Percentiles rank a stretch among this genome's conserved stretches.
phyloP scores from a whole-genome alignment of 2,888 invertebrate species.

The Trilocha varians region DNA sequence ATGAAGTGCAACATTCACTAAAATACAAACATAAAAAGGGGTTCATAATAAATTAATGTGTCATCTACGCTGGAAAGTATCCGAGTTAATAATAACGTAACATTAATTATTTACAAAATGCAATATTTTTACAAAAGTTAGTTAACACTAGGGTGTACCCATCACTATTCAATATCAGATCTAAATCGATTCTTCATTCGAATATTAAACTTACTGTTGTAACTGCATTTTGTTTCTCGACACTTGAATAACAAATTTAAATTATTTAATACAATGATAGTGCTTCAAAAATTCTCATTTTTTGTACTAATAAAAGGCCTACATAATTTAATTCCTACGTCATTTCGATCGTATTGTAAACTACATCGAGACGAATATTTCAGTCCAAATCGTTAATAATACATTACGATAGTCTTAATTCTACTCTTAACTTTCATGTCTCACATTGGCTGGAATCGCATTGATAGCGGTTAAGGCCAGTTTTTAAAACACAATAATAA shows the following conservation, averaged over 20 bases:
- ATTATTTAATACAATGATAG: not conserved
- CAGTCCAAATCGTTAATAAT: constrained; percentile 67
- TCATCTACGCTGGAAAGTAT: constrained; percentile 45
- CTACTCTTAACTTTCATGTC: constrained; percentile 41
- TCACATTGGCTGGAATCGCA: constrained; percentile 63
- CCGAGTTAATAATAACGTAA: constrained; percentile 35
- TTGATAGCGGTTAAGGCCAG: constrained; percentile 58
- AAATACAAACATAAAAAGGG: constrained; percentile 61
- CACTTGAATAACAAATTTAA: not conserved
- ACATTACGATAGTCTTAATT: constrained; percentile 51
- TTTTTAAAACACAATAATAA: constrained; percentile 16
- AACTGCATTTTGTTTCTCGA: not conserved
- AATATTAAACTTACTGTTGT: not conserved
- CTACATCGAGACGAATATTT: constrained; percentile 68
- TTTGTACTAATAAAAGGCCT: constrained; percentile 70
- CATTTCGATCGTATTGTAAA: constrained; percentile 62
- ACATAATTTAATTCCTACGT: constrained; percentile 48
- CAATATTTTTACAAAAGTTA: constrained; percentile 48
- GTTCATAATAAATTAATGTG: constrained; percentile 62
- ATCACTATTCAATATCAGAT: not conserved
- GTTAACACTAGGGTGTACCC: constrained; percentile 21
- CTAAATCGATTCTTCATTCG: not conserved
- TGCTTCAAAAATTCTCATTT: constrained; percentile 17
- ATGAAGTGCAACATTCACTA: constrained; percentile 69
- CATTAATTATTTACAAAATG: constrained; percentile 72